Conservation (phyloP, 2,888 invertebrate genomes). For the Conops quadrifasciatus region DNA sequence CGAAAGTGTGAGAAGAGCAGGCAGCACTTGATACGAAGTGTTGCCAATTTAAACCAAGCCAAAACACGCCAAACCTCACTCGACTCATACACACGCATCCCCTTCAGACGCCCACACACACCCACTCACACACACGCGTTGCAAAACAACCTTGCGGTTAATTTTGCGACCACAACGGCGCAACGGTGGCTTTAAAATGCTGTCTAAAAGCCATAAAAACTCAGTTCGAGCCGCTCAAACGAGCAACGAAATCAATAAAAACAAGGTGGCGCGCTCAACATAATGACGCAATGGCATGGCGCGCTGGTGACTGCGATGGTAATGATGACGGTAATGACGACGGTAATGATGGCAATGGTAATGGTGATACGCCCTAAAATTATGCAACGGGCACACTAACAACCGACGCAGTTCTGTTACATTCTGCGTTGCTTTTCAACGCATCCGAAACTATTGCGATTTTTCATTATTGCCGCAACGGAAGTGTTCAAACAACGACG, state of each 20-base stretch:
- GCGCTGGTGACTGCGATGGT: background rate
- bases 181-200: conserved; percentile 17
- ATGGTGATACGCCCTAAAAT: too few relatives aligned
- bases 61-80: conserved; percentile 44
- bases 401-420: background rate
- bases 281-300: background rate
- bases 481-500: background rate
- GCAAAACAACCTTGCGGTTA: conserved; percentile 55
- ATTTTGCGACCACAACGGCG: conserved; percentile 48
- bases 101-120: conserved; percentile 1
- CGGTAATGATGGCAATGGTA: background rate
- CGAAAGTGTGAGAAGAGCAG: conserved; percentile 1
- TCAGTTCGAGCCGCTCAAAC: conserved; percentile 31
- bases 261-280: conserved; percentile 54
- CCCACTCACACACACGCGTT: background rate
- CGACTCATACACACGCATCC: conserved; percentile 17
- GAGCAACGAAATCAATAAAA: conserved; percentile 55
- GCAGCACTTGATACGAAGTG: conserved; percentile 22
- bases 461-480: conserved; percentile 39
- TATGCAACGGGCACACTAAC: too few relatives aligned
- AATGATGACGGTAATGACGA: background rate
- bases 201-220: conserved; percentile 20
- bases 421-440: conserved; percentile 39
- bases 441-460: conserved; percentile 44
- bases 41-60: conserved; percentile 41